These are phyloP conservation scores for Brachystomella parvula DNA, from an alignment of 1,140 invertebrate genomes.

Conservation along the genomic window DNA sequence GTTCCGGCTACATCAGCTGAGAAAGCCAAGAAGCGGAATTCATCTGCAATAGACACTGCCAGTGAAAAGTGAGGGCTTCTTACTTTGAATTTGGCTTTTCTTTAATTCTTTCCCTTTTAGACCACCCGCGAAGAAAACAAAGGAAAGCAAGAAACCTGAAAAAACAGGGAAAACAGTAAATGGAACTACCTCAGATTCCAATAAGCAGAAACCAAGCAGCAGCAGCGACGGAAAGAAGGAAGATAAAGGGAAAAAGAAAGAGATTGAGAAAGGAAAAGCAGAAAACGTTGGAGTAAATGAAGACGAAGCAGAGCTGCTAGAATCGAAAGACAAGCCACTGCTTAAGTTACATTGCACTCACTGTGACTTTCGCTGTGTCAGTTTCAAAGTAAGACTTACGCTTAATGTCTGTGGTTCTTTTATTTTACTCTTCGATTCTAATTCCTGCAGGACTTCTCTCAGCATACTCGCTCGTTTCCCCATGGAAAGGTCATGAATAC, in stretches of 20 bases:
- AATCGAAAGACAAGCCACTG: constrained; percentile 18
- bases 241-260: constrained; percentile 8
- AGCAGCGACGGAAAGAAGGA: not conserved
- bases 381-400: constrained; percentile 26
- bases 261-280: constrained; percentile 11
- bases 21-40: not conserved
- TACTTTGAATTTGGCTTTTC: too few species aligned
- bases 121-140: too few species aligned
- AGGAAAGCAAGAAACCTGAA: not conserved
- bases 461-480: constrained; percentile 24
- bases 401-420: not conserved
- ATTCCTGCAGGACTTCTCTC: constrained; percentile 28
- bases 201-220: not conserved
- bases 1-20: not conserved
- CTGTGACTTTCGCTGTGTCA: constrained; percentile 30
- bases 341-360: constrained; percentile 33
- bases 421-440: not conserved
- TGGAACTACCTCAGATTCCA: not conserved
- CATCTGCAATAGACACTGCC: too few species aligned
- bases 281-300: not conserved
- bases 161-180: not conserved
- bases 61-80: too few species aligned
- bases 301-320: not conserved
- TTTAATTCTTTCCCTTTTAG: too few species aligned
- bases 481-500: constrained; percentile 27